phyloP scores from a whole-genome alignment of 1,140 invertebrate genomes.

The Stegodyphus dumicola region DNA sequence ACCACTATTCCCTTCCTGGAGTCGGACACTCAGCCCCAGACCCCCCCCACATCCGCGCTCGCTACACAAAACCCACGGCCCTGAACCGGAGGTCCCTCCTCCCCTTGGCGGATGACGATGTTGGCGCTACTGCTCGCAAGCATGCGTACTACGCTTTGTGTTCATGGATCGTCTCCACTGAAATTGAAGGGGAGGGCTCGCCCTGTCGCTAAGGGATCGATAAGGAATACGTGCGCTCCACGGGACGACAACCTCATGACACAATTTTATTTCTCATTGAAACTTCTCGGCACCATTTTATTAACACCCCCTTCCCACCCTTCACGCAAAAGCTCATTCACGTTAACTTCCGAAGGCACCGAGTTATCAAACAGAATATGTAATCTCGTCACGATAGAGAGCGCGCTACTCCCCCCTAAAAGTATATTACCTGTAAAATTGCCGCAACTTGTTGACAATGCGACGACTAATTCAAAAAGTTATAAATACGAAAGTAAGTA shows the following conservation, averaged over 20 bases:
- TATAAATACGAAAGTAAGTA: too few relatives aligned
- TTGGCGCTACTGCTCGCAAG: not conserved
- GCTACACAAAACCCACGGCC: constrained; percentile 37
- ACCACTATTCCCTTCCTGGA: not conserved
- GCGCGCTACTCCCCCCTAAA: too few relatives aligned
- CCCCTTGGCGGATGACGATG: not conserved
- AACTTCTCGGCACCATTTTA: not conserved
- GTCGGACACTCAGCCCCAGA: constrained; percentile 1
- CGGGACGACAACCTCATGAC: constrained; percentile 44
- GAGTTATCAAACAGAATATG: not conserved
- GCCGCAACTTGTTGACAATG: too few relatives aligned
- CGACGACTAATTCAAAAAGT: too few relatives aligned
- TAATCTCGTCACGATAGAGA: too few relatives aligned
- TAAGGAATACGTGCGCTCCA: constrained; percentile 13
- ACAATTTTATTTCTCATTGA: constrained; percentile 19
- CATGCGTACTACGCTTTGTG: constrained; percentile 39
- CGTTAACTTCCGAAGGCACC: not conserved
- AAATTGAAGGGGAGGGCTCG: constrained; percentile 4
- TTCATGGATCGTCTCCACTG: constrained; percentile 30
- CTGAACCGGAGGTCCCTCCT: constrained; percentile 19
- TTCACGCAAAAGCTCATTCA: not conserved
- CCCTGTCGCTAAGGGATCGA: constrained; percentile 21
- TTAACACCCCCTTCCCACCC: not conserved
- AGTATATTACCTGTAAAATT: too few relatives aligned
- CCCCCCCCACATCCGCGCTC: constrained; percentile 39